Base-by-base conservation (phyloP, 92 coral and sea anemone genomes). In the Pocillopora grandis region DNA sequence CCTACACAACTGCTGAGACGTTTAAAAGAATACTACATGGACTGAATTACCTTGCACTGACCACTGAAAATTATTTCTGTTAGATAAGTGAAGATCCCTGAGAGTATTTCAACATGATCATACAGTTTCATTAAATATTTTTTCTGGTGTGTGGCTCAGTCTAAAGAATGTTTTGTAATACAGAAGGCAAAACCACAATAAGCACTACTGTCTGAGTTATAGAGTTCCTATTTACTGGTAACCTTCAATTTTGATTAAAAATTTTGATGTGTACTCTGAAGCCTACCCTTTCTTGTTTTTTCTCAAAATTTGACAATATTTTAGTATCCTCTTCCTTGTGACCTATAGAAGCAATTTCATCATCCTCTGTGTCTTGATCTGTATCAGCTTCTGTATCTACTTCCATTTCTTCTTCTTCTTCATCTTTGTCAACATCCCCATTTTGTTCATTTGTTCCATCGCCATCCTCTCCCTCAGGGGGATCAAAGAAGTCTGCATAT, bases 401-500 rank as follows among this genome's bases (percentile, higher is more conserved):
- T 62, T 79, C 88, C n/a, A 57, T 81, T 60, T 89, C 91, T 5
- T 76, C 73, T 2, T 71, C 87, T 5, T 82, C 75, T 20, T 69
- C 65, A 9, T 80, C 91, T 11, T 85, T 78, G 10, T 37, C 56
- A 9, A 36, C 90, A 12, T 76, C 76, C 16, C 75, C 76, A 60
- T 61, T 68, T 19, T 62, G 77, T 33, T 77, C 76, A 18, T 74
- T 42, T 21, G 7, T 58, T 58, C 14, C 77, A 31, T 8, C 63
- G 48, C 14, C 77, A 31, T 8, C 10, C 58, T 64, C 85, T 68
- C 79, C 92, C 27, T 73, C 93, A 79, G 99, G 98, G 17, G 92
- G 94, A 84, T 92, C 97, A 94, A 94, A 97, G 90, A 89, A 94
- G 74, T 97, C 98, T 52, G 84, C 84, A 80, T 97, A 97, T 81